Evolutionary conservation across 2,797 vertebrate species (phyloP), one percentile per base, ranked within the genome.

Genomic region (Tapirus indicus): DNA sequence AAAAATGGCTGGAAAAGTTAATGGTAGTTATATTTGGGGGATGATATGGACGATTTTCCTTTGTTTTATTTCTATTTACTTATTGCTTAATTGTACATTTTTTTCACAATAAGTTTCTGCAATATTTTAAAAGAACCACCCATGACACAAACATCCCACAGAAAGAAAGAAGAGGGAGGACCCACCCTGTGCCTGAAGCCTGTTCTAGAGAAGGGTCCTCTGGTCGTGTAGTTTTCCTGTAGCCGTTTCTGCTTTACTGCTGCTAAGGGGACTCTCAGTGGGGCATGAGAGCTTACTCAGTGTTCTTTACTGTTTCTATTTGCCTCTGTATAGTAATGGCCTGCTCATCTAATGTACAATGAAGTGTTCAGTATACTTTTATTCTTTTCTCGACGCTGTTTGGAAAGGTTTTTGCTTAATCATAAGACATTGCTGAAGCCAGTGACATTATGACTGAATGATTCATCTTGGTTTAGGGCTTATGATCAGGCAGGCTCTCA

Each of bases 401-500:
- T 91, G 58, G 56, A 69, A 90, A 95, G 20, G 69, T 29, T 95
- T 95, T 95, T 88, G 60, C 58, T 93, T 85, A 74, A 96, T 95
- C 75, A 21, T 35, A 86, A 83, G 79, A 83, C 58, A 35, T 54
- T 79, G 27, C 71, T 72, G n/a, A 90, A 91, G 56, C 74, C 78
- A 91, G 52, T 75, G 44, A 88, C 60, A 85, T 74, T 87, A 79
- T 56, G 68, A 68, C n/a, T 49, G 75, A 83, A 92, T 90, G 91
- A 92, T 85, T 92, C 82, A 96, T 71, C 66, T 88, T 64, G 58
- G 79, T 69, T 86, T 95, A 79, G 38, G 75, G 66, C 35, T 90
- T 96, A 89, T 41, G 64, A 84, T 90, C 58, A 88, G 58, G 93
- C 8, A 96, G 86, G 14, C 29, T 88, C 80, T 89, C 64, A 88